Evolutionary conservation across 2,888 invertebrate genomes (phyloP), one percentile per base, ranked within the genome.

Genomic region (Dynastes grantii): DNA sequence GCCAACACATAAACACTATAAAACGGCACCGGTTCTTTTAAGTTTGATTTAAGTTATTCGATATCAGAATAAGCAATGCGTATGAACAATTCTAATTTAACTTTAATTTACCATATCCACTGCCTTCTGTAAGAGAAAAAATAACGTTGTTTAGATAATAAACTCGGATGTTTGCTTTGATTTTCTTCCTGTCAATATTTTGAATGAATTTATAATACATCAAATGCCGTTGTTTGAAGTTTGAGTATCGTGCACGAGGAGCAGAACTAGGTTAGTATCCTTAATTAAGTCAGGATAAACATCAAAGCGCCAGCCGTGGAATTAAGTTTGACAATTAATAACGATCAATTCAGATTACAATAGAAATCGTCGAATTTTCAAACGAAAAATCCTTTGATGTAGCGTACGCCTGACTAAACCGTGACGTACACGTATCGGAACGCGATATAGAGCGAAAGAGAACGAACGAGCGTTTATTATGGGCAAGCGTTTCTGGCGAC

Each of bases 361-460:
- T 73, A 58, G 58, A 73, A 73, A 61, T 73, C 58, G 22, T n/a
- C 58, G n/a, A 37, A 40, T 29, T 11, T 71, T 37, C 71, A 58
- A 58, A 58, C 32, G 58, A 73, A 58, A 73, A 58, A 27, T 55
- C 65, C 77, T 79, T 79, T 79, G 79, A 79, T 79, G 76, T 79
- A 70, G 45, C 11, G 8, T 63, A 37, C 22, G 22, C 53, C n/a
- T 40, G 65, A 68, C 63, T 68, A 67, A 32, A 82, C 82, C 82
- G 83, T 83, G 80, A 82, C 81, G 82, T 67, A 83, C 82, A 78
- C 82, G 82, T 83, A 79, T 81, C 81, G 80, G 80, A 81, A 80
- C 79, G 81, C 80, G 81, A 81, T 80, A 81, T 81, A 83, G 82
- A 68, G 68, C 16, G 68, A 45, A 65, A 40, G 5, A 65, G 65